These are phyloP conservation scores for Danaus plexippus DNA, from an alignment of 1,140 invertebrate species.

Conservation along the genomic window DNA sequence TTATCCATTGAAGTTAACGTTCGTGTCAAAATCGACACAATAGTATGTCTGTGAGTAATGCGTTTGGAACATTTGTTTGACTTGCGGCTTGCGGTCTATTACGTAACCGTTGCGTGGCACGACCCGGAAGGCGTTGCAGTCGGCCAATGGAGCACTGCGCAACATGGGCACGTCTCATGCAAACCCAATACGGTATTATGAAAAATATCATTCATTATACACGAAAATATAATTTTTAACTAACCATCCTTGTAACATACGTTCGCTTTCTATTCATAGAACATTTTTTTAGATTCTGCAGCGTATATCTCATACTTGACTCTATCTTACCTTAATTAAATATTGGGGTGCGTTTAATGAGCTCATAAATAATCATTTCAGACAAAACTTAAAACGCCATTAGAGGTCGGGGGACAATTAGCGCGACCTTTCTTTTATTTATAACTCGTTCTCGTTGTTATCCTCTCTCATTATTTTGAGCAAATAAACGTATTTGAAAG, in stretches of 20 bases:
- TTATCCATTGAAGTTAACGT: constrained; percentile 5
- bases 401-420: no score
- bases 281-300: no score
- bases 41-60: constrained; percentile 4
- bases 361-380: no score
- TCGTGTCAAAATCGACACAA: background rate
- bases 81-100: constrained; percentile 27
- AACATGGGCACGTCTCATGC: constrained; percentile 28
- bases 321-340: no score
- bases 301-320: no score
- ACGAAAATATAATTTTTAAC: no score
- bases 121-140: constrained; percentile 53
- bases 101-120: constrained; percentile 46
- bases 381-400: no score
- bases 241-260: no score
- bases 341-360: no score
- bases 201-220: constrained; percentile 14
- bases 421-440: no score
- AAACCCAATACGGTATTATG: constrained; percentile 16
- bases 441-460: background rate
- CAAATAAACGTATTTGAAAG: constrained; percentile 19
- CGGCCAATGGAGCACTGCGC: constrained; percentile 58
- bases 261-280: no score
- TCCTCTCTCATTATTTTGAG: constrained; percentile 17
- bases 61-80: background rate